A percentile compares a stretch with the other conserved stretches of the same genome.
phyloP scores from a whole-genome alignment of 2,888 invertebrate genomes.

The Apamea sordens region DNA sequence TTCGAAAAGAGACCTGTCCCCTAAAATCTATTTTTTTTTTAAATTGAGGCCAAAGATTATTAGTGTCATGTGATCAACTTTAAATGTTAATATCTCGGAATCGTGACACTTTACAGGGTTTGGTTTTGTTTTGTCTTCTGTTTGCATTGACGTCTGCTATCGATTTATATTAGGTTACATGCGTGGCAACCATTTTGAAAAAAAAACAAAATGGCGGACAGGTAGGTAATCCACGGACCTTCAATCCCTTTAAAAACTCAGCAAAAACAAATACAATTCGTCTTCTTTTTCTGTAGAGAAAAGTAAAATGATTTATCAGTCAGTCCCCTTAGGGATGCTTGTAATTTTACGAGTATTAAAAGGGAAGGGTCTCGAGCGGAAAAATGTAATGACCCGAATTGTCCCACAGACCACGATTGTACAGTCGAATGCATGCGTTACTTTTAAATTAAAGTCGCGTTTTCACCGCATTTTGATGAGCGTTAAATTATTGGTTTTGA shows the following conservation, averaged over 20 bases:
- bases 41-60: too few relatives aligned
- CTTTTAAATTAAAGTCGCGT: conserved; percentile 29
- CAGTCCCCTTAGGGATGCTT: conserved; percentile 40
- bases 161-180: not conserved
- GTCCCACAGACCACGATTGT: conserved; percentile 36
- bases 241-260: conserved; percentile 23
- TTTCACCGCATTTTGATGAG: conserved; percentile 36
- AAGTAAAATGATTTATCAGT: conserved; percentile 51
- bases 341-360: conserved; percentile 57
- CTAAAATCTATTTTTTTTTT: too few relatives aligned
- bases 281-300: conserved; percentile 16
- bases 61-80: not conserved
- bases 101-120: not conserved
- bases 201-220: not conserved
- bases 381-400: conserved; percentile 54
- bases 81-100: not conserved
- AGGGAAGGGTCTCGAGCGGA: conserved; percentile 34
- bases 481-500: conserved; percentile 37
- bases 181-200: not conserved
- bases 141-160: not conserved
- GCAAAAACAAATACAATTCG: conserved; percentile 27
- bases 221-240: not conserved
- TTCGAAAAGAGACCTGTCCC: not conserved
- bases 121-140: not conserved
- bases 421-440: conserved; percentile 40